These are phyloP conservation scores for Biston betularia DNA, from an alignment of 2,888 invertebrate species.

Conservation along the genomic window DNA sequence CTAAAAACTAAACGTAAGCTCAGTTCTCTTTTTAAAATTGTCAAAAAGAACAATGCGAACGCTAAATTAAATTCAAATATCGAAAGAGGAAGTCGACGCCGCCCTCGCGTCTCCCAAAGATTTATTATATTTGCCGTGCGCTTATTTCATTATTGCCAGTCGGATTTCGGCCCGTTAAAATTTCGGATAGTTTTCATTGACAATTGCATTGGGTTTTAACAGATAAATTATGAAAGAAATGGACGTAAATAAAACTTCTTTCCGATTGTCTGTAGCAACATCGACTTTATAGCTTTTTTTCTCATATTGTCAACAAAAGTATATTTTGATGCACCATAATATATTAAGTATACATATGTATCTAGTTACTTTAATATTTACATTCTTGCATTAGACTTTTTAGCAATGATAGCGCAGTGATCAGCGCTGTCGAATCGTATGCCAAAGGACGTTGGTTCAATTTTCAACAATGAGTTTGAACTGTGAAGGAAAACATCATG, in stretches of 20 bases:
- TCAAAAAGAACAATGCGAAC: constrained; percentile 75
- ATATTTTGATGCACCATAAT: too few relatives aligned
- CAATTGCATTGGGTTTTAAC: constrained; percentile 34
- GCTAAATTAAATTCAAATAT: constrained; percentile 86
- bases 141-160: constrained; percentile 84
- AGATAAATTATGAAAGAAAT: background rate
- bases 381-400: too few relatives aligned
- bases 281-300: too few relatives aligned
- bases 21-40: constrained; percentile 56
- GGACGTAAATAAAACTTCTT: background rate
- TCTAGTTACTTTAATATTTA: too few relatives aligned
- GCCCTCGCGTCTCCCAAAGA: constrained; percentile 79
- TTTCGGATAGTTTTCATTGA: constrained; percentile 61
- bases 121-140: constrained; percentile 86
- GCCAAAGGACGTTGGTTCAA: too few relatives aligned
- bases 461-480: too few relatives aligned
- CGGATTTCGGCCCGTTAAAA: constrained; percentile 66
- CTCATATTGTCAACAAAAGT: too few relatives aligned
- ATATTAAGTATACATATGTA: too few relatives aligned
- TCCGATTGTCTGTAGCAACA: too few relatives aligned
- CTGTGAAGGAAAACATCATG: too few relatives aligned
- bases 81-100: constrained; percentile 83
- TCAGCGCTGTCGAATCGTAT: too few relatives aligned
- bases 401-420: too few relatives aligned
- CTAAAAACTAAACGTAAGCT: constrained; percentile 22